A percentile compares a stretch with the other conserved stretches of the same genome.
These are phyloP conservation scores for Schizothorax lantsangensis DNA, from an alignment of 2,797 vertebrate genomes.

Conservation along the genomic window DNA sequence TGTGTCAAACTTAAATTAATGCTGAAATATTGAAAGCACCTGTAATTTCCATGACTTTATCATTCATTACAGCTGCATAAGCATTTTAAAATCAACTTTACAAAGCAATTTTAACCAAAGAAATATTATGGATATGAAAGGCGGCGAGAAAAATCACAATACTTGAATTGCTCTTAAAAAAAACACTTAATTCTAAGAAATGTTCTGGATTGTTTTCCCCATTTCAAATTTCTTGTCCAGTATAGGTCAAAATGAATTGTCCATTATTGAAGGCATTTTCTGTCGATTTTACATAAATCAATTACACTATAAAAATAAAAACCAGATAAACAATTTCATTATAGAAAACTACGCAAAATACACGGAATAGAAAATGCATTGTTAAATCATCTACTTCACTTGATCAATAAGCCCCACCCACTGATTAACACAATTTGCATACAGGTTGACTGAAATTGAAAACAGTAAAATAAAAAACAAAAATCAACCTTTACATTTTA, in stretches of 20 bases:
- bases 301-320: neutral
- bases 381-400: neutral
- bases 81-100: neutral
- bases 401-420: neutral
- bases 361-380: too few relatives aligned
- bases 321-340: neutral
- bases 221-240: neutral
- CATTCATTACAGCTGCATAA: neutral
- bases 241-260: neutral
- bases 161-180: neutral
- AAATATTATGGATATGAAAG: neutral
- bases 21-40: neutral
- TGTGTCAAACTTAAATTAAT: neutral
- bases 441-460: neutral
- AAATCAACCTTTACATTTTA: neutral
- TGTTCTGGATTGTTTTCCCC: neutral
- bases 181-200: neutral
- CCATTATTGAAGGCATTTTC: neutral
- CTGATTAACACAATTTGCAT: neutral
- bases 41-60: neutral
- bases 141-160: neutral
- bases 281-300: too few relatives aligned
- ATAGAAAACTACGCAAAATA: neutral
- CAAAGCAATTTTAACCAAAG: neutral
- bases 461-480: too few relatives aligned